Evolutionary conservation across 2,113 vertebrate genomes (phyloP).

Genomic region (rat (Rattus norvegicus)): GRCr8 NC_086020.1:168104001-168104500

Average conservation of each 20-base stretch:
- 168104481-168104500: neutral
- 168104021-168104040: neutral
- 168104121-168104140: neutral
- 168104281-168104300: neutral
- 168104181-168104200: neutral
- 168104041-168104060: neutral
- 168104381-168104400: neutral
- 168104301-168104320: neutral
- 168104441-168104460: neutral
- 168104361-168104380: neutral
- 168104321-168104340: neutral
- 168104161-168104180: neutral
- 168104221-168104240: neutral
- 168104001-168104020: neutral
- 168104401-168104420: too few relatives aligned
- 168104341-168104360: neutral
- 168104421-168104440: neutral
- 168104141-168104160: neutral
- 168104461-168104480: neutral
- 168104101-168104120: neutral
- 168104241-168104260: neutral
- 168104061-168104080: neutral
- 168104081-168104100: neutral
- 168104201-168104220: neutral
- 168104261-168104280: neutral